Base-by-base conservation (phyloP, 2,797 vertebrate species). In the Notoglanidium macrostoma region DNA sequence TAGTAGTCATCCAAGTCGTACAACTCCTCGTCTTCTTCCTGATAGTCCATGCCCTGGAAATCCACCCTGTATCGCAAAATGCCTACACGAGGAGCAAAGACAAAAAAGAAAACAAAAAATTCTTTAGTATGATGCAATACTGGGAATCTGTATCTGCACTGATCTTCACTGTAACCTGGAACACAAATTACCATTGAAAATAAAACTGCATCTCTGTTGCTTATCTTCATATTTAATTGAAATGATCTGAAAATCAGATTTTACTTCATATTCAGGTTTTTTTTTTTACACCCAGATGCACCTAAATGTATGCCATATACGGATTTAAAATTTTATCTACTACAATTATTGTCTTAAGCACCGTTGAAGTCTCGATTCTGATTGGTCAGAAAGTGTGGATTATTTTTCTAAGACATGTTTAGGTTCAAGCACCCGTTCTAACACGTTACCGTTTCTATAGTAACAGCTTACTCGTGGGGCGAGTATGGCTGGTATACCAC, bases 1-100 rank as follows among this genome's bases (percentile, higher is more conserved):
- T 97, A 97, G 97, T 97, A 97, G 96, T 97, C 97, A 97, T 97
- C 97, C 93, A 97, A 96, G 95, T 97, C 96, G 95, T 97, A 97
- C 93, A 97, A 96, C 94, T 97, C 97, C 85, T 97, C 96, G 2
- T 97, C 97, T 91, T 95, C 96, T 94, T 95, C 97, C 95, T 97
- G 96, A 92, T 97, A 97, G 86, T 97, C 97, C 96, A 97, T 97
- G 94, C 96, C 96, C 95, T 97, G 96, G 95, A 97, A 97, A 94
- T 97, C 97, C 93, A 97, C 97, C 94, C 97, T 95, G 95, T 97
- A 97, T 93, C 97, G 93, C 94, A 97, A 94, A 94, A 97, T 97
- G 95, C 97, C 97, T 97, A 89, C 19, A 82, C 5, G 0, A 57
- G 32, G 21, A 19, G 0, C 72, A 74, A 15, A 74, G 1, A 49